These are phyloP conservation scores for Diglossa brunneiventris DNA, from an alignment of 2,113 vertebrate genomes.

Conservation along the genomic window DNA sequence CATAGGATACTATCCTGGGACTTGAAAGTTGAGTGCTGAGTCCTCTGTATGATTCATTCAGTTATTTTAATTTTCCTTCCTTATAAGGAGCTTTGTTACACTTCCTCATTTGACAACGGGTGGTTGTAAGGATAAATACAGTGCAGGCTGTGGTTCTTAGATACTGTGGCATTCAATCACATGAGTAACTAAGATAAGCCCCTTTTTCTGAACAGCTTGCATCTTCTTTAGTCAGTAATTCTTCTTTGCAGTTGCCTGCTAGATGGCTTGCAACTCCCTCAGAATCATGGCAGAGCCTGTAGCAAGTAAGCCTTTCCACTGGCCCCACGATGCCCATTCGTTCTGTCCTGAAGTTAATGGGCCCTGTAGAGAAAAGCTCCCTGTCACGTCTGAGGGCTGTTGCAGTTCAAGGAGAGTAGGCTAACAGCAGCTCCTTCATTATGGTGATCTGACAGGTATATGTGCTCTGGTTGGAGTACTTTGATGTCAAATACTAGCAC, in stretches of 20 bases:
- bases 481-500: background rate
- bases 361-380: background rate
- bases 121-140: conserved; percentile 34
- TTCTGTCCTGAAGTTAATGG: background rate
- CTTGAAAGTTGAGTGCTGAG: background rate
- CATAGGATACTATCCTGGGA: background rate
- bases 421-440: background rate
- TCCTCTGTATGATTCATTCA: conserved; percentile 47
- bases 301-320: background rate
- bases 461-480: background rate
- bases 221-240: conserved; percentile 7
- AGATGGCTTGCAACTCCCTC: background rate
- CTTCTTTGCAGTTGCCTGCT: background rate
- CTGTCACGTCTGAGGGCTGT: background rate
- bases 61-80: conserved; percentile 53
- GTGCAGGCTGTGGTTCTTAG: background rate
- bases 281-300: background rate
- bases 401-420: background rate
- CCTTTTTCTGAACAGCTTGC: conserved; percentile 29
- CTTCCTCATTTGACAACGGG: conserved; percentile 36
- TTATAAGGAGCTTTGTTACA: conserved; percentile 34
- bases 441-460: background rate
- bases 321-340: rapidly evolving
- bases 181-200: conserved; percentile 34
- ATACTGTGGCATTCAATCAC: conserved; percentile 4